These are phyloP conservation scores for Taenioides sp. DNA, from an alignment of 2,797 vertebrate genomes.

Conservation along the genomic window DNA sequence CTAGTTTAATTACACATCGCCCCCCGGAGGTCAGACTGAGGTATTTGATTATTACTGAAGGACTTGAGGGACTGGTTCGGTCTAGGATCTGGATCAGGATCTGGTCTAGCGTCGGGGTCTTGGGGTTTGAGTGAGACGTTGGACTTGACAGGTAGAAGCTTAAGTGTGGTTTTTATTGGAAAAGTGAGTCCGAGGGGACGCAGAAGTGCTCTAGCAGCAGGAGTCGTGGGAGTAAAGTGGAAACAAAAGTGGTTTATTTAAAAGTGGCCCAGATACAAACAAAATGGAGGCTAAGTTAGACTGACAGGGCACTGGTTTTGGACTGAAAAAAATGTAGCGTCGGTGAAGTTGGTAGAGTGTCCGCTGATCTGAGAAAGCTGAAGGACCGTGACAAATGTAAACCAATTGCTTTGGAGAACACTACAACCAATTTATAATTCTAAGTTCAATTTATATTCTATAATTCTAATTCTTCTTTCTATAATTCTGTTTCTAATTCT, in stretches of 20 bases:
- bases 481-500: too few relatives aligned
- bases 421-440: too few relatives aligned
- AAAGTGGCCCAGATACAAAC: constrained; percentile 23
- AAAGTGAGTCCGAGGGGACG: constrained; percentile 19
- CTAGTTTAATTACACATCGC: constrained; percentile 57
- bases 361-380: neutral
- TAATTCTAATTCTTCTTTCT: too few relatives aligned
- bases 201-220: constrained; percentile 24
- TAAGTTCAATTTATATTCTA: too few relatives aligned
- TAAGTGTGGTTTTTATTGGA: constrained; percentile 20
- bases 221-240: constrained; percentile 14
- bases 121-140: constrained; percentile 38
- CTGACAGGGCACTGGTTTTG: constrained; percentile 7
- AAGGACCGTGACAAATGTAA: neutral
- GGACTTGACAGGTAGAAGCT: constrained; percentile 48
- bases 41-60: constrained; percentile 7
- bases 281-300: constrained; percentile 13
- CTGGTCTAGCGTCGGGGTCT: constrained; percentile 5
- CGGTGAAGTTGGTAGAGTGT: too few relatives aligned
- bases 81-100: constrained; percentile 1
- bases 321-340: neutral
- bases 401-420: too few relatives aligned
- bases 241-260: constrained; percentile 47
- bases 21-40: constrained; percentile 51
- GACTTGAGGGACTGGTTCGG: constrained; percentile 26